phyloP scores from a whole-genome alignment of 1,140 invertebrate species.

The Ectropis grisescens region DNA sequence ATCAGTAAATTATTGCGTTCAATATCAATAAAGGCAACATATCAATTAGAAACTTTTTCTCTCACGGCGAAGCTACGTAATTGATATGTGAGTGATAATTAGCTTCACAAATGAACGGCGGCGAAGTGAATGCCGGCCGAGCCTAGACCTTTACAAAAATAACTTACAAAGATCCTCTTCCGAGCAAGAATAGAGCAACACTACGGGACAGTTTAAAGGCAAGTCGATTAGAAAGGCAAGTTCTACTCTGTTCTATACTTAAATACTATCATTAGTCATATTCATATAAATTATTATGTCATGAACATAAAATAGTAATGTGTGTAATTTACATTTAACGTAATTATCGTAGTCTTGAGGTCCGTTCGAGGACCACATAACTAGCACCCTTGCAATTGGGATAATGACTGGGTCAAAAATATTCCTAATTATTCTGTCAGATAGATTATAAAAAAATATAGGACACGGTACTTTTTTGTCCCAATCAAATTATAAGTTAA shows the following conservation, averaged over 20 bases:
- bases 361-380: conserved; percentile 34
- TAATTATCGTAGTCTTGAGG: conserved; percentile 30
- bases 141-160: too few relatives aligned
- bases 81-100: conserved; percentile 26
- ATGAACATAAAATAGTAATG: conserved; percentile 37
- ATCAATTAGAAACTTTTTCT: conserved; percentile 21
- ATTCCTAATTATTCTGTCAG: too few relatives aligned
- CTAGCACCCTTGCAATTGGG: conserved; percentile 53
- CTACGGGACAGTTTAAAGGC: conserved; percentile 41
- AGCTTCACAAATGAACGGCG: conserved; percentile 12
- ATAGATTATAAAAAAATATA: too few relatives aligned
- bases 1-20: conserved; percentile 20
- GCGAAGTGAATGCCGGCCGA: too few relatives aligned
- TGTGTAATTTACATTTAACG: conserved; percentile 27
- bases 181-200: conserved; percentile 13
- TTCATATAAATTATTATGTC: conserved; percentile 35
- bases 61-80: conserved; percentile 13
- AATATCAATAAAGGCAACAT: conserved; percentile 25
- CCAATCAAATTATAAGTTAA: too few relatives aligned
- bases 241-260: conserved; percentile 34
- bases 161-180: too few relatives aligned
- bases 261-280: conserved; percentile 23
- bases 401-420: too few relatives aligned
- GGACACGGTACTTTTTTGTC: too few relatives aligned
- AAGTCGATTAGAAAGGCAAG: conserved; percentile 55